Evolutionary conservation across 2,113 vertebrate species (phyloP).

Genomic region (Phasianus colchicus): DNA sequence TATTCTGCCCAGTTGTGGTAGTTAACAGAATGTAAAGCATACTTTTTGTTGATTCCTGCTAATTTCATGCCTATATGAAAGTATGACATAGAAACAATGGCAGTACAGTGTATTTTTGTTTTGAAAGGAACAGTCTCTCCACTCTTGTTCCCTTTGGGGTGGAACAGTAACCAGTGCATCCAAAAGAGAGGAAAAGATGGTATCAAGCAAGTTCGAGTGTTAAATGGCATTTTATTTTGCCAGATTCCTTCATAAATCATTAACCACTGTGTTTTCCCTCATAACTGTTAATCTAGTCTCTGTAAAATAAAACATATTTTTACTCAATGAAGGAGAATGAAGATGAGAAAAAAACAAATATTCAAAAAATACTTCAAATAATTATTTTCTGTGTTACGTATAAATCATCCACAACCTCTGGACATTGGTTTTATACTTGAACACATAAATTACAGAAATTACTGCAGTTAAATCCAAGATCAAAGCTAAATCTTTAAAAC

Average conservation of each 20-base stretch:
- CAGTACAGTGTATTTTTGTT: not conserved
- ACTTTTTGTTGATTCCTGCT: slow-evolving; percentile 9
- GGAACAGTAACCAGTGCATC: not conserved
- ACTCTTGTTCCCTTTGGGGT: not conserved
- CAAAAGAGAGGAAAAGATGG: slow-evolving; percentile 14
- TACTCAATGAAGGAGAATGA: not conserved
- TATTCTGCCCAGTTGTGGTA: not conserved
- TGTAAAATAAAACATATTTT: not conserved
- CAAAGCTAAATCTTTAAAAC: not conserved
- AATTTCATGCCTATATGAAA: slow-evolving; percentile 15
- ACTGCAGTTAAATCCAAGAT: not conserved
- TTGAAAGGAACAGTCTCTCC: slow-evolving; percentile 18
- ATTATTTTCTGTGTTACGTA: not conserved
- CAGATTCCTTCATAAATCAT: slow-evolving; percentile 4
- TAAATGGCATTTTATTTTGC: slow-evolving; percentile 32
- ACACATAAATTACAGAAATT: not conserved
- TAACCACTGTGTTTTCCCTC: not conserved
- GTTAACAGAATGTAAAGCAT: not conserved
- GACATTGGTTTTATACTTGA: not conserved
- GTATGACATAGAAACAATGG: slow-evolving; percentile 15
- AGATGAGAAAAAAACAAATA: not conserved
- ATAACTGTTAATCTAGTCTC: not conserved
- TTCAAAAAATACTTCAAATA: not conserved
- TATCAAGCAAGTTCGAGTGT: not conserved
- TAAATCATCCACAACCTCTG: not conserved